Evolutionary conservation across 2,113 vertebrate species (phyloP), one percentile per base, ranked within the genome.

Genomic region (Pygathrix nemaeus): DNA sequence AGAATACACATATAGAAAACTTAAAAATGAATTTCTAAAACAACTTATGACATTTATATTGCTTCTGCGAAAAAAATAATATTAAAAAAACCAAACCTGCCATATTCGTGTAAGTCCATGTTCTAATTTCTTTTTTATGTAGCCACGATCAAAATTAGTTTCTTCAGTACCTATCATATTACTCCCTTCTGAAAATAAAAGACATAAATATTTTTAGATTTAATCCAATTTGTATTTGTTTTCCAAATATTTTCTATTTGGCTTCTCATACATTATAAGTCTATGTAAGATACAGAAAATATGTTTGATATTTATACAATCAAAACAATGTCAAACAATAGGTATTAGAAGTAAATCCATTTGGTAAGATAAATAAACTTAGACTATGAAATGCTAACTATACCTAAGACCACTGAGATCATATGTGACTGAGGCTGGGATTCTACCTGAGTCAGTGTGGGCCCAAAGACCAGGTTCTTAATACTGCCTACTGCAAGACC

Each of bases 71-170:
- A 2, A 48, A 35, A 95, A 16, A 0, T 32, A n/a, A 88, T 78
- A 79, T 90, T 14, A 25, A 87, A 95, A 97, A 92, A 90, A 9
- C 98, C 87, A 98, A 95, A 99, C 99, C 99, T 99, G 99, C 99
- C 99, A 99, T 98, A 99, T 99, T 75, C 99, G 98, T 3, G 99
- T 99, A 89, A 99, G 99, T 55, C 99, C 99, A 0, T 99, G 99
- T 94, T 99, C 99, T 90, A 99, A 98, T 94, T 99, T 99, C 99
- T 99, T 99, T 98, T 99, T 99, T n/a, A 99, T 99, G 9, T 99
- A 99, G 97, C 98, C 99, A 94, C 99, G 99, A 98, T 99, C 99
- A 98, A 99, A 99, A 89, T 98, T 99, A 40, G 98, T 98, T 97
- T 99, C 99, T 89, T 99, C 99, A 0, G 99, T 80, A 89, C 97